These are phyloP conservation scores for Microplitis manilae DNA, from an alignment of 2,888 invertebrate genomes.

Conservation along the genomic window DNA sequence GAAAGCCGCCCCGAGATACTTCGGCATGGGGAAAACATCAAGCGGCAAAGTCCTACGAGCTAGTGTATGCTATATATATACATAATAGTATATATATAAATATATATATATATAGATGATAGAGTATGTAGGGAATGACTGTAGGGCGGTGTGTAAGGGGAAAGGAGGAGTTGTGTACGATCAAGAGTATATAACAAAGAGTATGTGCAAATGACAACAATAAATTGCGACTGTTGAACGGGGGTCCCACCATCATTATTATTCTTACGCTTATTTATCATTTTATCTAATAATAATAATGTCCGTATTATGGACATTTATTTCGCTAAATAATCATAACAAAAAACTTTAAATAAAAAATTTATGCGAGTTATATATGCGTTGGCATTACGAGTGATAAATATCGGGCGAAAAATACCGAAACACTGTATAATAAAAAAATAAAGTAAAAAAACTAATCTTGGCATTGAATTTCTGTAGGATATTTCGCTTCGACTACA, in stretches of 20 bases:
- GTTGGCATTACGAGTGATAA: neutral
- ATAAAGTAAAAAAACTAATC: neutral
- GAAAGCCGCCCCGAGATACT: constrained; percentile 55
- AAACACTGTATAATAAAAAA: neutral
- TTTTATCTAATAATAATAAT: constrained; percentile 17
- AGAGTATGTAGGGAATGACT: constrained; percentile 19
- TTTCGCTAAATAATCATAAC: neutral
- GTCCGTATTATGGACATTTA: neutral
- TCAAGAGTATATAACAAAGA: constrained; percentile 14
- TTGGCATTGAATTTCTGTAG: neutral
- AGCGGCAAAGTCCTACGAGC: constrained; percentile 37
- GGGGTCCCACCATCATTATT: constrained; percentile 15
- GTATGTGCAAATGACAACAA: constrained; percentile 27
- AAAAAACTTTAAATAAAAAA: neutral
- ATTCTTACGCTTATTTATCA: constrained; percentile 21
- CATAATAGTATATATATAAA: constrained; percentile 15
- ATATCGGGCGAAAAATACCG: neutral
- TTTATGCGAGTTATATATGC: neutral
- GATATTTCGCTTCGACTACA: neutral
- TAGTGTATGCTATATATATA: neutral
- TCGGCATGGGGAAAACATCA: constrained; percentile 36
- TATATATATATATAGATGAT: constrained; percentile 3
- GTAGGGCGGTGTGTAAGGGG: constrained; percentile 5
- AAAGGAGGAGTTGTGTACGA: neutral
- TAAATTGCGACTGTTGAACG: constrained; percentile 25